Evolutionary conservation across 2,888 invertebrate genomes (phyloP).

Genomic region (Acheta domesticus): DNA sequence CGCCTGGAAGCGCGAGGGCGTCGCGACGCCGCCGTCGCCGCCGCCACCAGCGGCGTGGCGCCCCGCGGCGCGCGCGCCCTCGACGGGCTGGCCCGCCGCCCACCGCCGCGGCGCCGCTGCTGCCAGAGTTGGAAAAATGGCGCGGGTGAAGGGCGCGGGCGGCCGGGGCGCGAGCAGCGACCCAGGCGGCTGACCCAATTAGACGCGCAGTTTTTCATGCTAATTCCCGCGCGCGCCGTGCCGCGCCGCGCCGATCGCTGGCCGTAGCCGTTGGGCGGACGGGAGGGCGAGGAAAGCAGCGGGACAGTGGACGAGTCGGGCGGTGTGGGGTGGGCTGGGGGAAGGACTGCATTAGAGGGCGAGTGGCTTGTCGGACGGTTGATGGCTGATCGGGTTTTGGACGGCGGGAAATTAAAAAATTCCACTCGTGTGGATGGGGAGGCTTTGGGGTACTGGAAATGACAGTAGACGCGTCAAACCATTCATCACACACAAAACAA

Average conservation of each 20-base stretch:
- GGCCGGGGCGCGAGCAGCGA: not conserved
- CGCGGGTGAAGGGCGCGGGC: not conserved
- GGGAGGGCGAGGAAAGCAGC: no score
- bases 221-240: not conserved
- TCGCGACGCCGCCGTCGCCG: not conserved
- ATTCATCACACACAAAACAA: no score
- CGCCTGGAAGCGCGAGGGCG: not conserved
- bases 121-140: not conserved
- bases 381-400: no score
- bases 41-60: not conserved
- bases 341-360: no score
- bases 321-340: no score
- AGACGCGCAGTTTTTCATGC: not conserved
- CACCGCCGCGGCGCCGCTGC: not conserved
- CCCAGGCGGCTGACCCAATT: not conserved
- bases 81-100: not conserved
- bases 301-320: no score
- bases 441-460: no score
- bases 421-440: no score
- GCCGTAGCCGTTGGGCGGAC: no score
- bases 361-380: no score
- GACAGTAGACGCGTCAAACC: no score
- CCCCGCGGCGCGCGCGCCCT: not conserved
- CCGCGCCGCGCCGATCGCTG: not conserved
- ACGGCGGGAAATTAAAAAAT: no score